phyloP scores from a whole-genome alignment of 2,113 vertebrate species.

The Rhinolophus sinicus region DNA sequence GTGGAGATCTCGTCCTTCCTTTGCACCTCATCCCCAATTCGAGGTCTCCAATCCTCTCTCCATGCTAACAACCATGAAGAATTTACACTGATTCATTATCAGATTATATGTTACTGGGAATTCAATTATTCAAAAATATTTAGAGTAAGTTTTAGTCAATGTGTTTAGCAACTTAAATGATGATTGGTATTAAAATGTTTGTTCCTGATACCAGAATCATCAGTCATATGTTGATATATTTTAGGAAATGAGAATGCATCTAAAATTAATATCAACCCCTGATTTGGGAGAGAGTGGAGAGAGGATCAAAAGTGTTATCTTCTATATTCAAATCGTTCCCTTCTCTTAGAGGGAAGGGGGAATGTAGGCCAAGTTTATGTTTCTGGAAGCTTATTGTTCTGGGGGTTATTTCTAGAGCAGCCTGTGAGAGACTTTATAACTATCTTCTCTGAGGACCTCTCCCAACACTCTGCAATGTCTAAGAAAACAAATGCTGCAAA shows the following conservation, averaged over 20 bases:
- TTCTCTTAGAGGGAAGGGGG: background rate
- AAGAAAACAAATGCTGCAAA: background rate
- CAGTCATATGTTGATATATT: background rate
- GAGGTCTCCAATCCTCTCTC: background rate
- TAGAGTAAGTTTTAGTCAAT: constrained; percentile 24
- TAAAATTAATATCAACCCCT: background rate
- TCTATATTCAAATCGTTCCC: background rate
- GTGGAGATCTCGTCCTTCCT: background rate
- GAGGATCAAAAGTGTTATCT: background rate
- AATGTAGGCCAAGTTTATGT: background rate
- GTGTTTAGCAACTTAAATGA: background rate
- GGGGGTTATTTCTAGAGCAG: background rate
- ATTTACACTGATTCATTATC: background rate
- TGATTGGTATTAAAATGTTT: constrained; percentile 44
- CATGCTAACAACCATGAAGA: background rate
- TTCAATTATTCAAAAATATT: constrained; percentile 37
- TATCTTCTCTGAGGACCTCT: background rate
- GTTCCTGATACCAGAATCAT: background rate
- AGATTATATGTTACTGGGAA: constrained; percentile 18
- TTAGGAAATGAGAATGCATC: background rate
- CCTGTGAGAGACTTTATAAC: background rate
- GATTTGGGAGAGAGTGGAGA: background rate
- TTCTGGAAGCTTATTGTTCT: background rate
- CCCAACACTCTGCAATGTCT: background rate
- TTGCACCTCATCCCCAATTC: background rate